A percentile compares a stretch with the other conserved stretches of the same genome.
Conservation (phyloP, 2,888 invertebrate species). For the Cephonodes hylas region DNA sequence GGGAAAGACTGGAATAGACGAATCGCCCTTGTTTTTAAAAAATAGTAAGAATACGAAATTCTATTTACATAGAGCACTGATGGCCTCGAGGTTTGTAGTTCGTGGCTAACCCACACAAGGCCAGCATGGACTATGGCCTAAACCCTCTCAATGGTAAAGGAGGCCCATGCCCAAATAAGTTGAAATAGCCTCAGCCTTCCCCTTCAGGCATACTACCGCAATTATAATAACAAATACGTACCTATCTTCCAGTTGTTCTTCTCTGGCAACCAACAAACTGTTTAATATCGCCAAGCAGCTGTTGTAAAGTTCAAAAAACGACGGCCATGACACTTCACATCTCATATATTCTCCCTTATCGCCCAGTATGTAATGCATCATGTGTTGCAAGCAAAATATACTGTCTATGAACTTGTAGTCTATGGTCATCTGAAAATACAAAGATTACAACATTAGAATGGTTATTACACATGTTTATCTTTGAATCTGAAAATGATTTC, state of each 20-base stretch:
- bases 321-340: constrained; percentile 51
- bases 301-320: constrained; percentile 56
- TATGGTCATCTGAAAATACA: constrained; percentile 57
- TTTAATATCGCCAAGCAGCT: constrained; percentile 57
- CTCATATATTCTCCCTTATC: constrained; percentile 31
- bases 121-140: too few species aligned
- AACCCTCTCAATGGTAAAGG: too few species aligned
- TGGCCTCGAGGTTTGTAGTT: too few species aligned
- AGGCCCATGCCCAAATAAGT: too few species aligned
- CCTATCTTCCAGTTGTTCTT: constrained; percentile 75
- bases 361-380: constrained; percentile 51
- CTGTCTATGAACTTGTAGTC: constrained; percentile 69
- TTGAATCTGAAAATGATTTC: too few species aligned
- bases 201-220: neutral
- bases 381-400: constrained; percentile 62
- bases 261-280: constrained; percentile 58
- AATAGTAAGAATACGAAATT: too few species aligned
- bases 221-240: constrained; percentile 22
- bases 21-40: too few species aligned
- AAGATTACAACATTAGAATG: too few species aligned
- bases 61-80: too few species aligned
- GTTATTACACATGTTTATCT: too few species aligned
- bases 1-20: too few species aligned
- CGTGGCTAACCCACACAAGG: too few species aligned
- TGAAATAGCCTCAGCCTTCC: neutral